These are phyloP conservation scores for Vanacampus margaritifer DNA, from an alignment of 2,113 vertebrate genomes.

Conservation along the genomic window DNA sequence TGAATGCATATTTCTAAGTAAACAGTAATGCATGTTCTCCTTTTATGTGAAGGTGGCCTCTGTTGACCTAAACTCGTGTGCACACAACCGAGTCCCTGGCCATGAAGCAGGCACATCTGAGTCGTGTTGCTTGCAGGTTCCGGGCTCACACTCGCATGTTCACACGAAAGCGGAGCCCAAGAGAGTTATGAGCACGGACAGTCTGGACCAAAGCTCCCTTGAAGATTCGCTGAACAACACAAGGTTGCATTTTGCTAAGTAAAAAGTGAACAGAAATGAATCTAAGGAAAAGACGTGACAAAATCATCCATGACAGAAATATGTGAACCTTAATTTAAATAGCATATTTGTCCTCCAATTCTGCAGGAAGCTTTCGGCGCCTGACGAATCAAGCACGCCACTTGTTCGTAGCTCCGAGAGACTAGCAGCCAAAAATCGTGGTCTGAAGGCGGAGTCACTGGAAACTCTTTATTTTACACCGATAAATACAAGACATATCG, in stretches of 20 bases:
- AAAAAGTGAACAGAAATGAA: background rate
- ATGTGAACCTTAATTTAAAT: background rate
- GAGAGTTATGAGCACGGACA: slow-evolving; percentile 77
- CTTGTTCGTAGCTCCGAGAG: slow-evolving; percentile 72
- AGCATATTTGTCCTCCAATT: background rate
- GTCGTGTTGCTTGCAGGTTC: slow-evolving; percentile 11
- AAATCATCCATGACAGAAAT: background rate
- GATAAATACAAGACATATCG: slow-evolving; percentile 57
- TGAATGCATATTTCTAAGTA: background rate
- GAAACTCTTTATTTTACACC: slow-evolving; percentile 90
- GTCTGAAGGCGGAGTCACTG: slow-evolving; percentile 71
- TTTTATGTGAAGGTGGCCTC: slow-evolving; percentile 73
- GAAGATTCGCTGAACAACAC: slow-evolving; percentile 74
- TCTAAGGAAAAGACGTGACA: background rate
- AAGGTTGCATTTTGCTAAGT: slow-evolving; percentile 67
- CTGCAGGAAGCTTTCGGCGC: slow-evolving; percentile 67
- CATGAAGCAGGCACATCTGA: slow-evolving; percentile 54
- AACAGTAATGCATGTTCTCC: background rate
- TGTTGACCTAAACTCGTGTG: slow-evolving; percentile 76
- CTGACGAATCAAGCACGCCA: slow-evolving; percentile 65
- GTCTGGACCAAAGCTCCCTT: slow-evolving; percentile 76
- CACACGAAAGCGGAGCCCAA: slow-evolving; percentile 34
- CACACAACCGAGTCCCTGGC: slow-evolving; percentile 62
- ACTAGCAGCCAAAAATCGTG: slow-evolving; percentile 60
- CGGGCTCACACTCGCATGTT: background rate